These are phyloP conservation scores for Hetaerina americana DNA, from an alignment of 1,140 invertebrate species.

Conservation along the genomic window DNA sequence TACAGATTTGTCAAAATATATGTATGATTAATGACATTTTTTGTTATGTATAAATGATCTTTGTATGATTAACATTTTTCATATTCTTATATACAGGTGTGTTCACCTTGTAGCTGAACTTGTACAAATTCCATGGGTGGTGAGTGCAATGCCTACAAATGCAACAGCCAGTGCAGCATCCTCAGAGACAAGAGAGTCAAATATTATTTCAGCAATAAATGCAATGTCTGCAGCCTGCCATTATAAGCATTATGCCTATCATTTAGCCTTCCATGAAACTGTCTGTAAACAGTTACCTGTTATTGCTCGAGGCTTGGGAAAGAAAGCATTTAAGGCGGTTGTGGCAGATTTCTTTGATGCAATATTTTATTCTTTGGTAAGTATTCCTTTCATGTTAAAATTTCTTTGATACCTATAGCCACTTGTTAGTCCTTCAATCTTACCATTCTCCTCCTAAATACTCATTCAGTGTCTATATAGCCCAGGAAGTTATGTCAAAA, in stretches of 20 bases:
- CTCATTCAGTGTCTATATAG: too few species aligned
- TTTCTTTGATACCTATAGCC: too few species aligned
- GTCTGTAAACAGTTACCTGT: conserved; percentile 38
- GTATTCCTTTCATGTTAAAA: too few species aligned
- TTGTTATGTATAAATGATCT: too few species aligned
- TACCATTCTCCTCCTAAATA: too few species aligned
- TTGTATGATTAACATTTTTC: too few species aligned
- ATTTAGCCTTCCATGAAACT: conserved; percentile 36
- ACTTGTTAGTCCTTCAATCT: too few species aligned
- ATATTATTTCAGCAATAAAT: conserved; percentile 21
- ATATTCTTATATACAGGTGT: conserved; percentile 28
- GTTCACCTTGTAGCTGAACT: conserved; percentile 35
- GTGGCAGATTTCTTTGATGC: conserved; percentile 37
- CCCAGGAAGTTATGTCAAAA: too few species aligned
- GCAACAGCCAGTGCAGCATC: conserved; percentile 7
- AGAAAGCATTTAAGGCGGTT: conserved; percentile 35
- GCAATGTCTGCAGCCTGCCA: conserved; percentile 28
- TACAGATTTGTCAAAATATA: too few species aligned
- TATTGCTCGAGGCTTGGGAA: conserved; percentile 35
- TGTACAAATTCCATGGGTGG: conserved; percentile 25
- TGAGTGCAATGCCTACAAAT: conserved; percentile 12
- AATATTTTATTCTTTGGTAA: conserved; percentile 38
- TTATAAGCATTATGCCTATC: conserved; percentile 35
- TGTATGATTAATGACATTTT: too few species aligned
- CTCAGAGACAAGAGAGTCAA: conserved; percentile 18